Percentiles rank a stretch among this genome's conserved stretches.
Conservation (phyloP, 2,113 vertebrate genomes). For the Lutjanus erythropterus region DNA sequence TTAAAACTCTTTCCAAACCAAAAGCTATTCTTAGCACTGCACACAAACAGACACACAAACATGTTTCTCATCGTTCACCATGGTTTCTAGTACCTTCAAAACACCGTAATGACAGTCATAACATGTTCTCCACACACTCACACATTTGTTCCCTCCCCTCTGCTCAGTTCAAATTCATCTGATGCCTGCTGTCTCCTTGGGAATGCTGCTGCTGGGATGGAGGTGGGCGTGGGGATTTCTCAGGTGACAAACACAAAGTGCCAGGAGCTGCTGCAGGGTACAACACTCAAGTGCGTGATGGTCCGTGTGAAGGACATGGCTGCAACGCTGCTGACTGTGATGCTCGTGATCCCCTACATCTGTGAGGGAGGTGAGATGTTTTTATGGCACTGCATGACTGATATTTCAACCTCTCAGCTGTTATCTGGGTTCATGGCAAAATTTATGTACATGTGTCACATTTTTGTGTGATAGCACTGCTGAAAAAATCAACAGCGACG, state of each 20-base stretch:
- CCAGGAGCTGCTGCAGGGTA: conserved; percentile 27
- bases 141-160: not conserved
- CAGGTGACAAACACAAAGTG: conserved; percentile 67
- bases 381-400: conserved; percentile 3
- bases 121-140: not conserved
- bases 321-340: conserved; percentile 65
- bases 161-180: conserved; percentile 6
- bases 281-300: conserved; percentile 33
- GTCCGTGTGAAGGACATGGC: conserved; percentile 66
- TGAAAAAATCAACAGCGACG: conserved; percentile 72
- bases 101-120: not conserved
- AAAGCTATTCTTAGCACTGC: not conserved
- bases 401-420: not conserved
- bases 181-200: conserved; percentile 5
- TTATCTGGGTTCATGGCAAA: not conserved
- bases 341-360: conserved; percentile 70
- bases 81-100: not conserved
- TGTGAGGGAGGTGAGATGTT: conserved; percentile 77
- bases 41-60: not conserved
- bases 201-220: conserved; percentile 10
- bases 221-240: conserved; percentile 68
- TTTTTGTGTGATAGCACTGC: conserved; percentile 66
- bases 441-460: conserved; percentile 7
- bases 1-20: not conserved
- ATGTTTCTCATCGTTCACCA: not conserved